These are phyloP conservation scores for Drepanosiphum platanoidis DNA, from an alignment of 2,888 invertebrate genomes.

Conservation along the genomic window DNA sequence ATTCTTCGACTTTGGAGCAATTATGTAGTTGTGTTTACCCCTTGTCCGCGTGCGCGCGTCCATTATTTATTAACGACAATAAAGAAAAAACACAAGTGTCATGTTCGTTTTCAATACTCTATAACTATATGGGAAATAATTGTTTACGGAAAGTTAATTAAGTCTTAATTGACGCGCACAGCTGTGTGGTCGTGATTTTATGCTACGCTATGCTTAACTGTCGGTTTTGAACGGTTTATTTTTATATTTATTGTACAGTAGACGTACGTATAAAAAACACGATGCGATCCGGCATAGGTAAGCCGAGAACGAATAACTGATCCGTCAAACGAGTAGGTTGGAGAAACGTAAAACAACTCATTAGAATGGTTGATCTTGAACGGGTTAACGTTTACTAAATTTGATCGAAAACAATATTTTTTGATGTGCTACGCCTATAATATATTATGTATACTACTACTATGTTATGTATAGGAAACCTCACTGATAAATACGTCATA, in stretches of 20 bases:
- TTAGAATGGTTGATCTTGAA: not conserved
- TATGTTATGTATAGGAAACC: not conserved
- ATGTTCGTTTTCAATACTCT: not conserved
- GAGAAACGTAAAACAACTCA: not conserved
- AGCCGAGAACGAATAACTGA: not conserved
- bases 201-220: not conserved
- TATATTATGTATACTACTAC: not conserved
- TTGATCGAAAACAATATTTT: not conserved
- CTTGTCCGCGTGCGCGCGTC: not conserved
- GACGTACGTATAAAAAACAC: not conserved
- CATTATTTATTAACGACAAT: slow-evolving; percentile 5
- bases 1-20: slow-evolving; percentile 12
- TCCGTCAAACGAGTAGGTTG: not conserved
- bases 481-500: not conserved
- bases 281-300: not conserved
- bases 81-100: not conserved
- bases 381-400: not conserved
- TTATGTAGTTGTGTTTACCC: not conserved
- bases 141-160: slow-evolving; percentile 7
- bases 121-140: not conserved
- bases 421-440: not conserved
- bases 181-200: slow-evolving; percentile 4
- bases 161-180: slow-evolving; percentile 13
- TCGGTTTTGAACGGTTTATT: not conserved
- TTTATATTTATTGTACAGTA: not conserved